Percentiles rank a stretch among this genome's conserved stretches.
Evolutionary conservation across 2,888 invertebrate species (phyloP).

Genomic region (Clusia tigrina): DNA sequence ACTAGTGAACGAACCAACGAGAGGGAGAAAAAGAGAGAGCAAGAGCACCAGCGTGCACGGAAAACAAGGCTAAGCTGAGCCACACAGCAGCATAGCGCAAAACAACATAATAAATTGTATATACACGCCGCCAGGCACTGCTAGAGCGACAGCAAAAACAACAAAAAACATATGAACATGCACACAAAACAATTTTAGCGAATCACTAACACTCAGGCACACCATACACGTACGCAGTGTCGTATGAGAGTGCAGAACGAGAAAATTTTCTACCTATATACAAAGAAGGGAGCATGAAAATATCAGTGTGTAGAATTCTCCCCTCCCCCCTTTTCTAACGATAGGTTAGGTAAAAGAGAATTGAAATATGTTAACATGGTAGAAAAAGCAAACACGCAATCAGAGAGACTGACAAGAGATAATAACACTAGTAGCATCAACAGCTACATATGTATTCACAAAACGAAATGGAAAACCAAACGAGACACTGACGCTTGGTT

Average conservation of each 20-base stretch:
- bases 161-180: not conserved
- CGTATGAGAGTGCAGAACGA: too few species aligned
- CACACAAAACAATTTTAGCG: too few species aligned
- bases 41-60: constrained; percentile 15
- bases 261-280: not conserved
- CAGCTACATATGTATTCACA: too few species aligned
- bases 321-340: too few species aligned
- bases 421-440: not conserved
- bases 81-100: not conserved
- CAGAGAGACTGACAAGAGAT: not conserved
- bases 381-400: too few species aligned
- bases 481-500: too few species aligned
- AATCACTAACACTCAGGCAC: too few species aligned
- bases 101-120: not conserved
- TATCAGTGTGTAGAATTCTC: not conserved
- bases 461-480: too few species aligned
- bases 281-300: not conserved
- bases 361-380: not conserved
- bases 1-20: not conserved
- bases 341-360: not conserved
- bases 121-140: not conserved
- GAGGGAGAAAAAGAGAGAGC: constrained; percentile 31
- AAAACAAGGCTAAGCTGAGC: not conserved
- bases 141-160: not conserved
- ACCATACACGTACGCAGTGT: too few species aligned